Conservation (phyloP, 1,140 invertebrate species). For the Eriosoma lanigerum region DNA sequence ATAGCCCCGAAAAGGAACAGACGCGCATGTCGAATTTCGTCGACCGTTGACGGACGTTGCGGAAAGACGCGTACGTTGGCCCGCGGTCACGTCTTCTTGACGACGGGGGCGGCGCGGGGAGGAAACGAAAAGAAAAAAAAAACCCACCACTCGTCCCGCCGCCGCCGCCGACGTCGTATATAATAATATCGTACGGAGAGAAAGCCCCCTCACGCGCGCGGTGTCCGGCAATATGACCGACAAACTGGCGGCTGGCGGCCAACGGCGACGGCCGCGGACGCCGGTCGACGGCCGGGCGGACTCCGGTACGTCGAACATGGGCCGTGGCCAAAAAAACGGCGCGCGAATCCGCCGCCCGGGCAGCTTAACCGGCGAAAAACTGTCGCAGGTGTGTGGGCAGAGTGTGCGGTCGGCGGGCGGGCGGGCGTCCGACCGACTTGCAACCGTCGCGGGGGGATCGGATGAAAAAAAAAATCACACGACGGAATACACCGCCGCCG, state of each 20-base stretch:
- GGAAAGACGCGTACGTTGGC: neutral
- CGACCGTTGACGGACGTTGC: neutral
- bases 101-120: neutral
- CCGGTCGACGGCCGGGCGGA: neutral
- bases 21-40: no score
- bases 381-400: conserved; percentile 51
- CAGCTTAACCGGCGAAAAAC: conserved; percentile 38
- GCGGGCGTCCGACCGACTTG: conserved; percentile 16
- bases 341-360: neutral
- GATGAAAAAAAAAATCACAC: conserved; percentile 12
- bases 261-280: neutral
- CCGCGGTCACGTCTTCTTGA: neutral
- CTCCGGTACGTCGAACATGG: conserved; percentile 17
- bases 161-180: neutral
- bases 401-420: neutral
- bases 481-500: conserved; percentile 6
- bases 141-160: neutral
- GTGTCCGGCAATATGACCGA: conserved; percentile 45
- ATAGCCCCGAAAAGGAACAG: no score
- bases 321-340: conserved; percentile 26
- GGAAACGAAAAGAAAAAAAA: conserved; percentile 22
- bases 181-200: neutral
- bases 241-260: conserved; percentile 42
- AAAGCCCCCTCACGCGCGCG: conserved; percentile 40
- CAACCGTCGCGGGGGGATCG: neutral